phyloP scores from a whole-genome alignment of 2,888 invertebrate species.

The Schizaphis graminum region DNA sequence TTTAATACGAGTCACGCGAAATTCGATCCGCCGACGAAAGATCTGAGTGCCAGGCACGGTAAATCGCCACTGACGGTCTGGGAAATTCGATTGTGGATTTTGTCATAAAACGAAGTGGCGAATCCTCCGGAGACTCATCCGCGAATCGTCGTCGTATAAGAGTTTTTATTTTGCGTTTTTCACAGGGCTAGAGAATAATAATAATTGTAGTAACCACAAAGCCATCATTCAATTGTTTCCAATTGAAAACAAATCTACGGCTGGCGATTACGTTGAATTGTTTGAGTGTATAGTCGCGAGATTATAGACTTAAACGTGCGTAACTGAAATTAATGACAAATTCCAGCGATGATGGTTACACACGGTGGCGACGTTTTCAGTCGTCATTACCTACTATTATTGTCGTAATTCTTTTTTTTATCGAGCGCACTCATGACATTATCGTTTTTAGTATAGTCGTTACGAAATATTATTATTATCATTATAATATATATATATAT shows the following conservation, averaged over 20 bases:
- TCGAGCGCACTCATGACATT: slow-evolving; percentile 34
- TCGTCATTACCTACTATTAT: neutral
- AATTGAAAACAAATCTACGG: neutral
- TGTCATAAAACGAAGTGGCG: neutral
- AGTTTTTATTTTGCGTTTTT: neutral
- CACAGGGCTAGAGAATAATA: neutral
- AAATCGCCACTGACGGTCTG: neutral
- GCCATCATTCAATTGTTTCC: neutral
- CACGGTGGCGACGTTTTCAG: neutral
- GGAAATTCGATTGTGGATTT: neutral
- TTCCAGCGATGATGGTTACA: neutral
- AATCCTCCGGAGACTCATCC: neutral
- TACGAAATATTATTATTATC: slow-evolving; percentile 45
- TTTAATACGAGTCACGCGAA: neutral
- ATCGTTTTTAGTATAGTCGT: slow-evolving; percentile 19
- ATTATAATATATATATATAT: neutral
- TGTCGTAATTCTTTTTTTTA: neutral
- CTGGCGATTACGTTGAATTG: neutral
- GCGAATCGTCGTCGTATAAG: neutral
- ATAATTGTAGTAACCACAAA: neutral
- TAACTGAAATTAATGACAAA: slow-evolving; percentile 45
- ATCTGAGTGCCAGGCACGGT: neutral
- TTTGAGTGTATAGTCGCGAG: neutral
- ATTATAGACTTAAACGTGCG: slow-evolving; percentile 64
- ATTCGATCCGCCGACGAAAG: neutral